A percentile compares a stretch with the other conserved stretches of the same genome.
These are phyloP conservation scores for Metaphire vulgaris DNA, from an alignment of 1,140 invertebrate species.

Conservation along the genomic window DNA sequence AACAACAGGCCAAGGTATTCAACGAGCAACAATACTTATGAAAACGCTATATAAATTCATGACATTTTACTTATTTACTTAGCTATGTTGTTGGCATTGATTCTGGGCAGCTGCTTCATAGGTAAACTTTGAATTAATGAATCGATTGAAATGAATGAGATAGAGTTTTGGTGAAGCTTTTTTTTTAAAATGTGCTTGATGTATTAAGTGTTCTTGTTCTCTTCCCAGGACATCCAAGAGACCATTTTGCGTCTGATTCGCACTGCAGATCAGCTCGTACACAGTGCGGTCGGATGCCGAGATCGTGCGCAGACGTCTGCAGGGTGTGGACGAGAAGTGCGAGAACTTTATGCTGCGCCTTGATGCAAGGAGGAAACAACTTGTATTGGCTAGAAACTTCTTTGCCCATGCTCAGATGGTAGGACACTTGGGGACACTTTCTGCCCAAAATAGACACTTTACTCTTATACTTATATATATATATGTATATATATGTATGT, in stretches of 20 bases:
- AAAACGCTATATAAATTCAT: too few species aligned
- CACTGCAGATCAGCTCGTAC: constrained; percentile 68
- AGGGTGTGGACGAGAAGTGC: constrained; percentile 64
- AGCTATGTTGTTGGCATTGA: too few species aligned
- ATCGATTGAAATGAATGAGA: too few species aligned
- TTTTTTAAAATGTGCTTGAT: too few species aligned
- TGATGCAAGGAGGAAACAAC: constrained; percentile 63
- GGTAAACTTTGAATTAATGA: too few species aligned
- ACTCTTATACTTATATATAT: background rate
- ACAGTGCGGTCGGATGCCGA: constrained; percentile 65
- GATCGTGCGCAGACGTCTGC: constrained; percentile 58
- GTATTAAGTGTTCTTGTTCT: too few species aligned
- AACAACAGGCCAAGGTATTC: constrained; percentile 66
- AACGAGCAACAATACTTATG: too few species aligned
- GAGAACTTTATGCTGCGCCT: constrained; percentile 68
- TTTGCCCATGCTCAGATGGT: constrained; percentile 67
- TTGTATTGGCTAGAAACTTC: constrained; percentile 66
- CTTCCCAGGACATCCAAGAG: constrained; percentile 65
- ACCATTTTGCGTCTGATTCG: constrained; percentile 68
- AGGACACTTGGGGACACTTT: constrained; percentile 31
- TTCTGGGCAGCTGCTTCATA: too few species aligned
- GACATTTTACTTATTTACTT: too few species aligned
- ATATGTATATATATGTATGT: background rate
- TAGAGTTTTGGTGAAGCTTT: too few species aligned
- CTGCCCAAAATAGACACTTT: constrained; percentile 19